Evolutionary conservation across 2,797 vertebrate genomes (phyloP).

Genomic region (Coregonus sp.): DNA sequence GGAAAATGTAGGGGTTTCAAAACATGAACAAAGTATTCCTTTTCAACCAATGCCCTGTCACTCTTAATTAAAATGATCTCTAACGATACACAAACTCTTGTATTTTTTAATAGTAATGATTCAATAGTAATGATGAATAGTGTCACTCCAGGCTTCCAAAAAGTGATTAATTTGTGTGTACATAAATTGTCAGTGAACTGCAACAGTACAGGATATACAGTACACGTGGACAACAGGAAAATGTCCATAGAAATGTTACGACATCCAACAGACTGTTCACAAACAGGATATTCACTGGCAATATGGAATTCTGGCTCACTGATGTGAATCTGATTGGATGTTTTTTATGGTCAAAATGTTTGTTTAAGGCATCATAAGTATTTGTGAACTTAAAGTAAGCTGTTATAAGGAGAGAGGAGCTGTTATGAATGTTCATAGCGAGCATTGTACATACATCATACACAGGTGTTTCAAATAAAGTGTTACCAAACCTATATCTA

Average conservation of each 20-base stretch:
- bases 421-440: no score
- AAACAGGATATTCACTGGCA: slow-evolving; percentile 13
- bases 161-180: slow-evolving; percentile 62
- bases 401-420: not conserved
- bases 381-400: not conserved
- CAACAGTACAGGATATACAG: slow-evolving; percentile 43
- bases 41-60: slow-evolving; percentile 37
- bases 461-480: not conserved
- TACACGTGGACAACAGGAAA: slow-evolving; percentile 59
- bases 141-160: slow-evolving; percentile 38
- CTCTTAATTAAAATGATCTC: slow-evolving; percentile 44
- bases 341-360: not conserved
- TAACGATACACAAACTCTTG: slow-evolving; percentile 43
- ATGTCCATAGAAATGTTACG: slow-evolving; percentile 40
- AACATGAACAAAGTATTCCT: slow-evolving; percentile 42
- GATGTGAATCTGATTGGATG: not conserved
- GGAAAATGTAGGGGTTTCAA: slow-evolving; percentile 39
- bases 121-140: slow-evolving; percentile 36
- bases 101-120: slow-evolving; percentile 45
- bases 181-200: slow-evolving; percentile 50
- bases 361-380: not conserved
- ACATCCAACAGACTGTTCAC: slow-evolving; percentile 38
- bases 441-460: not conserved
- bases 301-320: slow-evolving; percentile 9
- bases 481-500: not conserved